Evolutionary conservation across 2,888 invertebrate genomes (phyloP), one percentile per base, ranked within the genome.

Genomic region (Neoscelio sp.): DNA sequence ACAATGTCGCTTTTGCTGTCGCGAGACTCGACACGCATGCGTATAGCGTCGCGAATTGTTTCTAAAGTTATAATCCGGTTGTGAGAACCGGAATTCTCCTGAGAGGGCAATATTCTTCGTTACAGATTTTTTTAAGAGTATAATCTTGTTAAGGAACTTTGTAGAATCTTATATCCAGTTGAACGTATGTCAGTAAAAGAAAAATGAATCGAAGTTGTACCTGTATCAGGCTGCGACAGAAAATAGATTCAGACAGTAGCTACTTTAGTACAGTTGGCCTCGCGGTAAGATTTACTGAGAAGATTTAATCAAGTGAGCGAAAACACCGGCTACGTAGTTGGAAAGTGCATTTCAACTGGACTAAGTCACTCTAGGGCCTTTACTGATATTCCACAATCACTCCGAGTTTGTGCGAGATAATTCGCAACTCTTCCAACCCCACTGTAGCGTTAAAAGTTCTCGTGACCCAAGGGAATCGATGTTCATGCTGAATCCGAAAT

Each of bases 231-330:
- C 42, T 23, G 42, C 13, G 42, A 60, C 64, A 17, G 28, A 40
- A 56, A 73, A 64, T 48, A 73, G 64, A 56, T 62, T 62, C 54
- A 62, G 52, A 26, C 35, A 44, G 60, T 67, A 60, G 54, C 64
- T 60, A 60, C 62, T 73, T 68, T 33, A 46, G 42, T 40, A 68
- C 67, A 60, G 52, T 75, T 65, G 77, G 60, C 46, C 58, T 64
- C 44, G 74, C 40, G 64, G 65, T 73, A 67, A 76, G 71, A 76
- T 76, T 78, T 73, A 73, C 76, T 76, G 50, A 48, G 44, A 60
- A 80, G 78, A 78, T 80, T 78, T 78, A 80, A 78, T 80, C 78
- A 80, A 78, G 65, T 78, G 76, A 68, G 76, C 76, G 76, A 76
- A 78, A 40, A 65, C 67, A 54, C 56, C 64, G 64, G 58, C 17